A percentile compares a stretch with the other conserved stretches of the same genome.
Conservation (phyloP, 2,888 invertebrate genomes). For the Mactromeris polynyma region DNA sequence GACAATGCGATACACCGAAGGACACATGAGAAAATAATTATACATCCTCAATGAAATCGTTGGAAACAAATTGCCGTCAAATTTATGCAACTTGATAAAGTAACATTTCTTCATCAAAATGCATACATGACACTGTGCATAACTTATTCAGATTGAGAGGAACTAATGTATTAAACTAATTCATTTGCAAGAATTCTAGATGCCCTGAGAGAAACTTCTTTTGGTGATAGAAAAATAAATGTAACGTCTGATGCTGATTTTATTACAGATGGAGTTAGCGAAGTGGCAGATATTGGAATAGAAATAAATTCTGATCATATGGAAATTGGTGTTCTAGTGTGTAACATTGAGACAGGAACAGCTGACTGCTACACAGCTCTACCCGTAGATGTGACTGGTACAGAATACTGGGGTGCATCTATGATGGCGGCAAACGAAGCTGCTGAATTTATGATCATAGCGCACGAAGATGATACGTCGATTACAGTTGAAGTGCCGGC, state of each 20-base stretch:
- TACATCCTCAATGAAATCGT: too few species aligned
- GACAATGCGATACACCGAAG: too few species aligned
- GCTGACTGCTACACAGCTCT: conserved; percentile 57
- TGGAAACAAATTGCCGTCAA: too few species aligned
- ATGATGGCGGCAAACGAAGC: conserved; percentile 20
- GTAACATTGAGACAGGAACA: conserved; percentile 46
- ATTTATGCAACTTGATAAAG: too few species aligned
- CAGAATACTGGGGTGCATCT: conserved; percentile 43
- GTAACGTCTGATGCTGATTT: not conserved
- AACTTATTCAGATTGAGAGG: too few species aligned
- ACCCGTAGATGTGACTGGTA: conserved; percentile 51
- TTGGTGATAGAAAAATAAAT: not conserved
- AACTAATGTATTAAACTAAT: too few species aligned
- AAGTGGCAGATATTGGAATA: conserved; percentile 50
- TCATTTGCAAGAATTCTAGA: too few species aligned
- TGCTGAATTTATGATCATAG: conserved; percentile 57
- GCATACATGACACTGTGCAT: too few species aligned
- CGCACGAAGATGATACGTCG: conserved; percentile 38
- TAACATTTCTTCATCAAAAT: too few species aligned
- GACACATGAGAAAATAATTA: too few species aligned
- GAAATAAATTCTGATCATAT: conserved; percentile 39
- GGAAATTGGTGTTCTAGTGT: conserved; percentile 54
- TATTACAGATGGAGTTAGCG: conserved; percentile 37
- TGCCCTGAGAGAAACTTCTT: too few species aligned
- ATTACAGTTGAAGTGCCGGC: conserved; percentile 52